Evolutionary conservation across 1,140 invertebrate species (phyloP), one percentile per base, ranked within the genome.

Genomic region (Oncopodura yosiiana): DNA sequence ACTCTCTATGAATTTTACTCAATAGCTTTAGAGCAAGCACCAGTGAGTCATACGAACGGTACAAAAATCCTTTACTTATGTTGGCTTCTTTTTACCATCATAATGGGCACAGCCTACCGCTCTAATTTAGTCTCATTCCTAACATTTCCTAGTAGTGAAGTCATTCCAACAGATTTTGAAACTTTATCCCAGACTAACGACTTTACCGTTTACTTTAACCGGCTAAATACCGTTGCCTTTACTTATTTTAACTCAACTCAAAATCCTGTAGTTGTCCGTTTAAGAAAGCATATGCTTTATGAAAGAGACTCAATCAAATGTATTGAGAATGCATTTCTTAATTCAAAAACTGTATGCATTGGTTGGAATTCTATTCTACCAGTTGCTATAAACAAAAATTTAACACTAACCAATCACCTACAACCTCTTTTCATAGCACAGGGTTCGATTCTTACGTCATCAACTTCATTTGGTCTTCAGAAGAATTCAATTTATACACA

Each of bases 21-120:
- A 16, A 24, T 55, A 12, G 36, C 30, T 14, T 24, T 49, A 0
- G 53, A 55, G 1, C 53, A 55, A 55, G 45, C 21, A 6, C 16
- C 32, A 16, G 16, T 2, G 2, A 11, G n/a, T 32, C n/a, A 27
- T 39, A 1, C 2, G 9, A 48, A n/a, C n/a, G 32, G 23, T n/a
- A 36, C 32, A 1, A n/a, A 29, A n/a, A 8, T 46, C 9, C 23
- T 52, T 14, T 18, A 26, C 12, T 24, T 36, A 27, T 24, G 51
- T 11, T 52, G 39, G 46, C 12, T 60, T 1, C 24, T 49, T 26
- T 56, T 56, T 14, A 37, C 48, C 9, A 37, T 56, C 14, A 32
- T 60, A 4, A 55, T 56, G 24, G 46, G 46, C 46, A 55, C 42
- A 12, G 52, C 53, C 11, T 60, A 60, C 30, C 51, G 36, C 23